These are phyloP conservation scores for Congeria kusceri DNA, from an alignment of 2,888 invertebrate species.

Conservation along the genomic window DNA sequence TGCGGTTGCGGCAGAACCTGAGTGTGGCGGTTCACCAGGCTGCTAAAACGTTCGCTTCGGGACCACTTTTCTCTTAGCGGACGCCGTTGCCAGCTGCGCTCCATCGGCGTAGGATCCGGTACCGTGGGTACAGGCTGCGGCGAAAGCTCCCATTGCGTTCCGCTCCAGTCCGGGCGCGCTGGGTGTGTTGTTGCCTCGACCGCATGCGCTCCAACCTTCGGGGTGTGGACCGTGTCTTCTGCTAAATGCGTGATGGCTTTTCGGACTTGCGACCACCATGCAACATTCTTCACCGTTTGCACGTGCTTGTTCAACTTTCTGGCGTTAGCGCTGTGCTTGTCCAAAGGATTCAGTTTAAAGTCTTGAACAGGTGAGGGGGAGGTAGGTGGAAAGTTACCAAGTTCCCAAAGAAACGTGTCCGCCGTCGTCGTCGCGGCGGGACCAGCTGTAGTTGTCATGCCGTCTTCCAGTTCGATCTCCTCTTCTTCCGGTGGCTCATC, in stretches of 20 bases:
- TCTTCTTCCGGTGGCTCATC: constrained; percentile 32
- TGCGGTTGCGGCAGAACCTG: neutral
- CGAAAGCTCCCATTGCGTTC: constrained; percentile 19
- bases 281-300: constrained; percentile 1
- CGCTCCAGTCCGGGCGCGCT: constrained; percentile 18
- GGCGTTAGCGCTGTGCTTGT: constrained; percentile 9
- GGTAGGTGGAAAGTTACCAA: neutral
- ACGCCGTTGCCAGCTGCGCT: neutral
- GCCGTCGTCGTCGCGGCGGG: neutral
- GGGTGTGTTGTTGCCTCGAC: neutral
- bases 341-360: constrained; percentile 23
- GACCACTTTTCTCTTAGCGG: constrained; percentile 13
- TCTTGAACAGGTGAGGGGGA: constrained; percentile 27
- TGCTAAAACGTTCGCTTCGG: constrained; percentile 17
- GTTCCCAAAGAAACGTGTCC: neutral
- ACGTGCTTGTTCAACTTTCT: constrained; percentile 6
- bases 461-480: constrained; percentile 28
- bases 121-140: constrained; percentile 3
- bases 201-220: neutral
- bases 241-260: neutral
- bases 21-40: neutral
- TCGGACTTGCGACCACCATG: constrained; percentile 25
- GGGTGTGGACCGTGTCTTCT: neutral
- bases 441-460: constrained; percentile 3
- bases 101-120: neutral